These are phyloP conservation scores for Stictonetta naevosa DNA, from an alignment of 2,113 vertebrate species.

Conservation along the genomic window DNA sequence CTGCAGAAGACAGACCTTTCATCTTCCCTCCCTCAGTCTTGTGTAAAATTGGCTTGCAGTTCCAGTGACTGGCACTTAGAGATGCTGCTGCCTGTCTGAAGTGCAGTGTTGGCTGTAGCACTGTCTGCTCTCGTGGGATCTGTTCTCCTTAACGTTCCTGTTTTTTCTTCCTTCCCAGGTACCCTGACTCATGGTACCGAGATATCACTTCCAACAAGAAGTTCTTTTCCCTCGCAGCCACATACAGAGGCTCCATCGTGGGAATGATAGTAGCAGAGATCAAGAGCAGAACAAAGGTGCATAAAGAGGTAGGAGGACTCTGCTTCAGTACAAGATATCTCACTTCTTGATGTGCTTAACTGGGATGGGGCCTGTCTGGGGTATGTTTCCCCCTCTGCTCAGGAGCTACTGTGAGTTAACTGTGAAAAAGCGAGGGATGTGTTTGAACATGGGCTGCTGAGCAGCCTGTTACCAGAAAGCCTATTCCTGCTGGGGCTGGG, in stretches of 20 bases:
- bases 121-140: neutral
- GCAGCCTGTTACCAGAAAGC: neutral
- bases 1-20: neutral
- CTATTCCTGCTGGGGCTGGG: neutral
- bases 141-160: neutral
- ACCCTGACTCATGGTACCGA: constrained; percentile 99
- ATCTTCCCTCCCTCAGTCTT: neutral
- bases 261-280: constrained; percentile 99
- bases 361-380: neutral
- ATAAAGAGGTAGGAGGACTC: constrained; percentile 89
- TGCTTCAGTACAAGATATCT: neutral
- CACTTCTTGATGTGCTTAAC: neutral
- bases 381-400: neutral
- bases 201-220: constrained; percentile 99
- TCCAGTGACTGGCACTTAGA: neutral
- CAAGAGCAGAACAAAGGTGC: constrained; percentile 96
- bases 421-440: neutral
- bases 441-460: neutral
- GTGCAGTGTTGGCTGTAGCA: neutral
- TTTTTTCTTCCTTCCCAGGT: constrained; percentile 77
- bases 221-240: constrained; percentile 98
- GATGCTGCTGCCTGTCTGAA: neutral
- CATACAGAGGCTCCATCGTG: constrained; percentile 92
- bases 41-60: neutral
- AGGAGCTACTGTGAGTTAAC: neutral